Evolutionary conservation across 2,113 vertebrate genomes (phyloP).

Genomic region (Tupaia chinensis): DNA sequence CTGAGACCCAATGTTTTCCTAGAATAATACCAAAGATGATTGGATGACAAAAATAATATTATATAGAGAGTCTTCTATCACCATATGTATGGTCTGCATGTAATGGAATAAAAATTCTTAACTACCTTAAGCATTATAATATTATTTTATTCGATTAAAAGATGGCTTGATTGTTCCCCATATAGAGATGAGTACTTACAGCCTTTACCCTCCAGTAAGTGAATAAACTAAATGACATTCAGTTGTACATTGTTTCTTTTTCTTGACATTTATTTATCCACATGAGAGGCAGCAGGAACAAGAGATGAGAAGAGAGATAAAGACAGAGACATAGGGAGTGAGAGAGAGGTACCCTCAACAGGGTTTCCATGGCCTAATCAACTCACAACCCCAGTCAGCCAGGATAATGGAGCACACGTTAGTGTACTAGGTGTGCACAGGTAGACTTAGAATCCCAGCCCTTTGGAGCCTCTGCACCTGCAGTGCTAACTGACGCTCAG

Average conservation of each 20-base stretch:
- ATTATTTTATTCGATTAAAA: constrained; percentile 32
- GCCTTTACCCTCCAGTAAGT: background rate
- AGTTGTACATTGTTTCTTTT: background rate
- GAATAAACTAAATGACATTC: background rate
- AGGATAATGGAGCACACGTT: too few relatives aligned
- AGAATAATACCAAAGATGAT: constrained; percentile 13
- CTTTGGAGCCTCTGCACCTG: too few relatives aligned
- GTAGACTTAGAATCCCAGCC: too few relatives aligned
- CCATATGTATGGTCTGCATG: background rate
- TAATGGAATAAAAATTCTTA: background rate
- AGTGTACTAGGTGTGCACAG: too few relatives aligned
- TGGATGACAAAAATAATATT: background rate
- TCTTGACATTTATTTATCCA: too few relatives aligned
- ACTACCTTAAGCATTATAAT: background rate
- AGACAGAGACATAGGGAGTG: too few relatives aligned
- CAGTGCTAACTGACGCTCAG: too few relatives aligned
- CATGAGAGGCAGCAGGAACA: too few relatives aligned
- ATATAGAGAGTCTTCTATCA: background rate
- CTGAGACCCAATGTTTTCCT: background rate
- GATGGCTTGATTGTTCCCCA: background rate
- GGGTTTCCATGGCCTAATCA: too few relatives aligned
- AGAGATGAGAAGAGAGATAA: too few relatives aligned
- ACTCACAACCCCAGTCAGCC: too few relatives aligned
- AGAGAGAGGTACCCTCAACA: too few relatives aligned
- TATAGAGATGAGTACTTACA: background rate